Conservation (phyloP, 2,888 invertebrate species). For the Lingula anatina region DNA sequence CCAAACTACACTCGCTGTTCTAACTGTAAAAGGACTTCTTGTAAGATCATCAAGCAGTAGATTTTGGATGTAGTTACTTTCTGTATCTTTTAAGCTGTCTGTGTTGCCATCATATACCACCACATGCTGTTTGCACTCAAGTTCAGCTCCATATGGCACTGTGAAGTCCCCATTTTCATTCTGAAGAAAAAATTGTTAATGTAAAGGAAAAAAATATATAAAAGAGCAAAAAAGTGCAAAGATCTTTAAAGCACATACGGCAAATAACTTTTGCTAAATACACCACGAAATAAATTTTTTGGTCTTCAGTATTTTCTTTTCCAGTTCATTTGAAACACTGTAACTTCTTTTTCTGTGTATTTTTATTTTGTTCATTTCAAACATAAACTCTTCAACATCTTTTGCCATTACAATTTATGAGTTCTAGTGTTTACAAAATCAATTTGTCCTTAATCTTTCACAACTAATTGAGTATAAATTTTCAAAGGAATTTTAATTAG, state of each 20-base stretch:
- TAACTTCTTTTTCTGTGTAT: no score
- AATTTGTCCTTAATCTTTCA: no score
- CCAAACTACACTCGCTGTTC: no score
- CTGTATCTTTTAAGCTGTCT: not conserved
- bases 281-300: no score
- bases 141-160: slow-evolving; percentile 49
- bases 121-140: slow-evolving; percentile 49
- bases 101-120: slow-evolving; percentile 47
- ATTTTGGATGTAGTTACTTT: not conserved
- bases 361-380: no score
- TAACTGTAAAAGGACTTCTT: not conserved
- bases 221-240: not conserved
- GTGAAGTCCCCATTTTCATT: slow-evolving; percentile 32
- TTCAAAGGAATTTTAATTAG: no score
- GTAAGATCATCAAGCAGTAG: not conserved
- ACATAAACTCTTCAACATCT: no score
- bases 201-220: not conserved
- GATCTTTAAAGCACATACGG: not conserved
- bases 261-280: not conserved
- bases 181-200: slow-evolving; percentile 16
- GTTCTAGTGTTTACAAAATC: no score
- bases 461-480: no score
- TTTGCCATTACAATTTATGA: no score
- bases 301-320: no score
- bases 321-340: no score